Percentiles rank a stretch among this genome's conserved stretches.
Evolutionary conservation across 2,113 vertebrate species (phyloP).

Genomic region (Clarias batrachus): DNA sequence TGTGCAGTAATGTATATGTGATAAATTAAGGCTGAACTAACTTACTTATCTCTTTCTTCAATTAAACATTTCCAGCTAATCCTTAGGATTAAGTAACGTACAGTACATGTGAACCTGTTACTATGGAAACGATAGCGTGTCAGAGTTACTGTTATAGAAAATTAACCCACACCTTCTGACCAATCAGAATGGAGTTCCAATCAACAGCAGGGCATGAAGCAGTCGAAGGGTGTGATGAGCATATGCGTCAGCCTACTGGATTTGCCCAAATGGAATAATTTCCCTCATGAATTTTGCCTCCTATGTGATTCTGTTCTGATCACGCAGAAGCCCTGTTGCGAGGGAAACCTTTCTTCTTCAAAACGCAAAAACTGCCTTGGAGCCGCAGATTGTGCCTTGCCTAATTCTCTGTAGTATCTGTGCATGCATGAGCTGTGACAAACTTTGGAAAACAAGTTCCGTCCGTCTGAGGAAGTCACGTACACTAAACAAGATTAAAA

Average conservation of each 20-base stretch:
- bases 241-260: background rate
- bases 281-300: background rate
- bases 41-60: too few relatives aligned
- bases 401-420: slow-evolving; percentile 11
- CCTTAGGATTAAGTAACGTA: too few relatives aligned
- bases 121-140: background rate
- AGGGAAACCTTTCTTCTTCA: slow-evolving; percentile 12
- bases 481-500: slow-evolving; percentile 14
- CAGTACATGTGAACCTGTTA: too few relatives aligned
- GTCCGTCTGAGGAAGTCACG: slow-evolving; percentile 20
- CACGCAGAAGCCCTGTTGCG: background rate
- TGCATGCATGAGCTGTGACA: slow-evolving; percentile 7
- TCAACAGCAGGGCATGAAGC: background rate
- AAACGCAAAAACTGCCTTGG: background rate
- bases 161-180: background rate
- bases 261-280: background rate
- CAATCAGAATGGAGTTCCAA: background rate
- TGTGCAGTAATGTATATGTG: too few relatives aligned
- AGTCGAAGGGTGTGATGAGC: background rate
- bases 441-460: slow-evolving; percentile 20
- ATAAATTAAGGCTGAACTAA: too few relatives aligned
- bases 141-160: background rate
- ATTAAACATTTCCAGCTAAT: too few relatives aligned
- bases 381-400: background rate
- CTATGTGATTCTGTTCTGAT: background rate